Evolutionary conservation across 1,140 invertebrate species (phyloP).

Genomic region (Drosophila miranda): DNA sequence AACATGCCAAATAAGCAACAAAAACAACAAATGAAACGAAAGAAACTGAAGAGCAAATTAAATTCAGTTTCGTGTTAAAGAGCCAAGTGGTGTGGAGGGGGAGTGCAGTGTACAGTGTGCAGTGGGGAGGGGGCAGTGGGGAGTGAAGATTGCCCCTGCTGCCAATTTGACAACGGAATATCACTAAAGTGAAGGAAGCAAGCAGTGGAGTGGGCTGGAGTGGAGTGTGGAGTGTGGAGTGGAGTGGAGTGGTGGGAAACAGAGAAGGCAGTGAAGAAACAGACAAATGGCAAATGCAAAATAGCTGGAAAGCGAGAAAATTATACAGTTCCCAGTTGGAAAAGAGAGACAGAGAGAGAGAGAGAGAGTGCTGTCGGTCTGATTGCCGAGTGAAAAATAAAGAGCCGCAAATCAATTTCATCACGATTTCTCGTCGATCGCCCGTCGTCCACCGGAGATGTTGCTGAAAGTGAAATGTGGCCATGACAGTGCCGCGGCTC

Average conservation of each 20-base stretch:
- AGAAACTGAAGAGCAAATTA: constrained; percentile 65
- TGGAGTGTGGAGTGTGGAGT: too few species aligned
- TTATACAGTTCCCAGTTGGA: constrained; percentile 49
- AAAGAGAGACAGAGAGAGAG: background rate
- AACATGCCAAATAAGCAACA: constrained; percentile 66
- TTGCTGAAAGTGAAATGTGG: constrained; percentile 77
- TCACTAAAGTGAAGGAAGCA: constrained; percentile 44
- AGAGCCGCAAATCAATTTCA: constrained; percentile 78
- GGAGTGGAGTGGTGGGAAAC: constrained; percentile 13
- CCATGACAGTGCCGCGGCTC: constrained; percentile 62
- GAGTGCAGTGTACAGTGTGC: constrained; percentile 4
- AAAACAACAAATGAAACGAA: constrained; percentile 23
- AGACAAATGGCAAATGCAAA: constrained; percentile 67
- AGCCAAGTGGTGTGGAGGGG: constrained; percentile 38
- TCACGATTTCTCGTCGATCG: constrained; percentile 73
- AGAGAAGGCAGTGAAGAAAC: background rate
- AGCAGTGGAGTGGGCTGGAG: constrained; percentile 34
- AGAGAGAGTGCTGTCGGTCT: constrained; percentile 44
- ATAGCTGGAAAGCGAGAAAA: constrained; percentile 78
- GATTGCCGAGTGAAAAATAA: constrained; percentile 63
- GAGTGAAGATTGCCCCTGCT: constrained; percentile 23
- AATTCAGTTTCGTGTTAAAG: constrained; percentile 80
- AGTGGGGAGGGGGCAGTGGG: background rate
- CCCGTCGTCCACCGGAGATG: constrained; percentile 15
- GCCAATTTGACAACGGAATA: constrained; percentile 73